phyloP scores from a whole-genome alignment of 2,113 vertebrate genomes.

The Aix galericulata region DNA sequence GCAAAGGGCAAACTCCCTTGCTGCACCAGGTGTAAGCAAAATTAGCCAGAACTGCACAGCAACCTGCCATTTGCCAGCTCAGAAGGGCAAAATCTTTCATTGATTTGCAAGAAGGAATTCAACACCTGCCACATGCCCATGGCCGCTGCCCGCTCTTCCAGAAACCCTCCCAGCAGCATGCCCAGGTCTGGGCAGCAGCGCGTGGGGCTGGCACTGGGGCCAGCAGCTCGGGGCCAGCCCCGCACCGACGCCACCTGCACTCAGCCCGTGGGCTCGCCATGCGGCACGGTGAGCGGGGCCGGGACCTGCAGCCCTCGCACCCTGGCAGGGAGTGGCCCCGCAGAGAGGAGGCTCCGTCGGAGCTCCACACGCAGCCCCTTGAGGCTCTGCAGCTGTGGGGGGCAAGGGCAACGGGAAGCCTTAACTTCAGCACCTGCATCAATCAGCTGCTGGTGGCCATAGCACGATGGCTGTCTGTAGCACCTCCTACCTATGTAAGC shows the following conservation, averaged over 20 bases:
- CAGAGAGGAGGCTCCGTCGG: too few species aligned
- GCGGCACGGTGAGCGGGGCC: rapidly evolving
- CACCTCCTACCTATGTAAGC: rapidly evolving
- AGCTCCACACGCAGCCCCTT: too few species aligned
- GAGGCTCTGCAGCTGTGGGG: rapidly evolving
- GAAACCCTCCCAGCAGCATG: too few species aligned
- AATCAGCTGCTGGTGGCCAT: rapidly evolving
- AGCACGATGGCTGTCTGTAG: rapidly evolving
- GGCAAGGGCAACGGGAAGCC: rapidly evolving
- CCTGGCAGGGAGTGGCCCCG: too few species aligned
- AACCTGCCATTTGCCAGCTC: rapidly evolving
- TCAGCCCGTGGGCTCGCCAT: rapidly evolving
- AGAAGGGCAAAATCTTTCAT: rapidly evolving
- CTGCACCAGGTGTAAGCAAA: background rate
- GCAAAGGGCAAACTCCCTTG: background rate
- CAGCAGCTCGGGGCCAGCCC: too few species aligned
- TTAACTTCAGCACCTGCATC: rapidly evolving
- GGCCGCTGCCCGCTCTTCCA: background rate
- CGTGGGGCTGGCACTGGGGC: too few species aligned
- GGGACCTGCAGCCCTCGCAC: too few species aligned
- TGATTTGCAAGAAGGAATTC: background rate
- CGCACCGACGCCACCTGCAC: rapidly evolving
- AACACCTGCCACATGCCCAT: rapidly evolving
- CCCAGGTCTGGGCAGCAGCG: too few species aligned
- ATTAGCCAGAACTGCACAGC: background rate